Base-by-base conservation (phyloP, 2,113 vertebrate genomes). In the Neotoma lepida region DNA sequence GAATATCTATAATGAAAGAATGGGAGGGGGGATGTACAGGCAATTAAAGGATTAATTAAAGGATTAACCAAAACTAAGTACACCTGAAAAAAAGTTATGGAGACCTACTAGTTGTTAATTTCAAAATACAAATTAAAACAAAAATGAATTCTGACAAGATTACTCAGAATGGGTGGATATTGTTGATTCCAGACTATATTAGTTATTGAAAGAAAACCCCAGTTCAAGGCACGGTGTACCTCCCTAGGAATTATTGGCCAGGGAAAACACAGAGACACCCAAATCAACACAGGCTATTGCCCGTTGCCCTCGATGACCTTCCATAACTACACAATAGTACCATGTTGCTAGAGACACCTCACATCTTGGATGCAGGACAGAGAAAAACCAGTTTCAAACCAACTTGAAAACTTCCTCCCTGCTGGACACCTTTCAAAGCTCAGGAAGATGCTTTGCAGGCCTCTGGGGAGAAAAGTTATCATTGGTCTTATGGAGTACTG, bases 1-100 rank as follows among this genome's bases (percentile, higher is more conserved):
- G 12, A 17, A 26, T 58, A 24, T 35, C 15, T 35, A 17, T 58
- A 61, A 28, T 82, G 54, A 58, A 41, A 73, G 39, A 73, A 73
- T 41, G 39, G 18, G 9, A 24, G 70, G 39, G 1, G 9, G 22
- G 0, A 0, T n/a, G 20, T 51, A 22, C 4, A 54, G 6, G 78
- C 6, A 12, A 14, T 20, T 24, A 58, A n/a, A 39, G 10, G 10
- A 13, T 56, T 39, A 56, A 26, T 56, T 3, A 39, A 81, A 51
- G 13, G 30, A 20, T 26, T n/a, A 81, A 39, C 20, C 12, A 8
- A 58, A 58, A 39, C 78, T 39, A 58, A n/a, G 12, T n/a, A 14
- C 8, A 15, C 6, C 26, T 15, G 49, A 56, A 54, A 56, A 24
- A 39, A 4, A 5, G 5, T 35, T 35, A 78, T 73, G 33, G 17